phyloP scores from a whole-genome alignment of 2,113 vertebrate genomes.

The Gopherus flavomarginatus region DNA sequence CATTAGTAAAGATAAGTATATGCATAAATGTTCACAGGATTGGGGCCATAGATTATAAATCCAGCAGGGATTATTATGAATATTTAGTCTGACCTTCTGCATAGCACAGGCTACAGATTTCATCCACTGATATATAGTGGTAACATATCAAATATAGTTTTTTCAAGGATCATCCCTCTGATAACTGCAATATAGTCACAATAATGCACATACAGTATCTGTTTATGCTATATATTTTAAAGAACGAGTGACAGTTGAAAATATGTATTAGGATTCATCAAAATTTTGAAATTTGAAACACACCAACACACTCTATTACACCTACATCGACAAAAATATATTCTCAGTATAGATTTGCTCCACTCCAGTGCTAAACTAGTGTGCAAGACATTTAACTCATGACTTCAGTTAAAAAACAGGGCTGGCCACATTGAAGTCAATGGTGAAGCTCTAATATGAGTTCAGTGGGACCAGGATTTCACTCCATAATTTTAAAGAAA shows the following conservation, averaged over 20 bases:
- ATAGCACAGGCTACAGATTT: neutral
- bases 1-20: neutral
- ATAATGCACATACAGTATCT: neutral
- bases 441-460: neutral
- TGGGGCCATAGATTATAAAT: neutral
- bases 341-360: neutral
- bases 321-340: neutral
- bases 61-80: neutral
- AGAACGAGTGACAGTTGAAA: neutral
- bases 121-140: neutral
- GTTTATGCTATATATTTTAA: accelerated
- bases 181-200: neutral
- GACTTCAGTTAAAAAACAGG: neutral
- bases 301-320: neutral
- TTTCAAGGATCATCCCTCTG: neutral
- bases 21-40: neutral
- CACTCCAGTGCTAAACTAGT: neutral
- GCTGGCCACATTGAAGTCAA: neutral
- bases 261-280: accelerated
- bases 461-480: neutral
- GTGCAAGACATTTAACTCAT: neutral
- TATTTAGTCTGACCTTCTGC: neutral
- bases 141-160: neutral
- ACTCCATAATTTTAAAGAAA: neutral
- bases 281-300: neutral